Conservation (phyloP, 2,113 vertebrate genomes). For the Emydura subglobosa region DNA sequence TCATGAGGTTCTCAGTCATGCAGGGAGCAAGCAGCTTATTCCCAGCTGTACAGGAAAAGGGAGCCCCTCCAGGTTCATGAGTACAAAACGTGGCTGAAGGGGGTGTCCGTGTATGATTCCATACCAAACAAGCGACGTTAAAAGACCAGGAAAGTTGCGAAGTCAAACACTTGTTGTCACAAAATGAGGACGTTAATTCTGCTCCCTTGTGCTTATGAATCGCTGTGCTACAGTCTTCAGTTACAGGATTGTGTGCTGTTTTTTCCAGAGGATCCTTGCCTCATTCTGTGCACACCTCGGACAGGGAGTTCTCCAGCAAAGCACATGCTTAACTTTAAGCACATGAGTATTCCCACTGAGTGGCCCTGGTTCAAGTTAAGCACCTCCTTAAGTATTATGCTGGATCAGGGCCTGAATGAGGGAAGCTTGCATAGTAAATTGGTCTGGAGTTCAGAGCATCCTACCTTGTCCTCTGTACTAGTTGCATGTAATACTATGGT, state of each 20-base stretch:
- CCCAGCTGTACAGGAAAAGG: background rate
- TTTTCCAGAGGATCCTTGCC: background rate
- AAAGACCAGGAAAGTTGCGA: background rate
- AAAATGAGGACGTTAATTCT: background rate
- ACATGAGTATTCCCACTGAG: background rate
- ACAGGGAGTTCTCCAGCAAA: background rate
- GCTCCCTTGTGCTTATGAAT: background rate
- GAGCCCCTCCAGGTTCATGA: fast-evolving
- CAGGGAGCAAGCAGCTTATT: background rate
- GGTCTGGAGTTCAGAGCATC: background rate
- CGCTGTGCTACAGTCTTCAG: background rate
- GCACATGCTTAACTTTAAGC: background rate
- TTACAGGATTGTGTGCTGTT: background rate
- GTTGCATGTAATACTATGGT: background rate
- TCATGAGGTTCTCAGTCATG: background rate
- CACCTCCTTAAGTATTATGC: background rate
- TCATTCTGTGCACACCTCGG: background rate
- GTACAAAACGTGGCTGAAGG: fast-evolving
- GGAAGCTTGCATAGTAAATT: background rate
- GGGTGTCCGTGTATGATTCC: background rate
- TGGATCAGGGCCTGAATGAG: background rate
- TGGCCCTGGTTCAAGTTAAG: background rate
- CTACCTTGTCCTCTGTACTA: background rate
- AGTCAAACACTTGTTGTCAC: background rate
- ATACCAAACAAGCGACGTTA: fast-evolving